phyloP scores from a whole-genome alignment of 2,113 vertebrate species.

The Perognathus longimembris region DNA sequence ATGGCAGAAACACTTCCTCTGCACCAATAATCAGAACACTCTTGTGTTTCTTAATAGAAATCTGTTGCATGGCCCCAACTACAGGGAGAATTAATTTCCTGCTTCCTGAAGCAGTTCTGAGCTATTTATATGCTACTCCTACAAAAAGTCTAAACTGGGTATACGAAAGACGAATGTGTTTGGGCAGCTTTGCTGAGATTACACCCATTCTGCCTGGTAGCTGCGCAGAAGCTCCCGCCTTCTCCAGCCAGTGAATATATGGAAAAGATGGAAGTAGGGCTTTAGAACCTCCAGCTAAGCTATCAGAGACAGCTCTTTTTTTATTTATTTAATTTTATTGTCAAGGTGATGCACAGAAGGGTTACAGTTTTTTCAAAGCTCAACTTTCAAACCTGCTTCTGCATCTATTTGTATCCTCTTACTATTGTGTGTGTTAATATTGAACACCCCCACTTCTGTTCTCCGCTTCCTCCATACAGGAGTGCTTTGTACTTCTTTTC shows the following conservation, averaged over 20 bases:
- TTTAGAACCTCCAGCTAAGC: not conserved
- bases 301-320: not conserved
- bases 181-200: slow-evolving; percentile 44
- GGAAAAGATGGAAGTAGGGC: not conserved
- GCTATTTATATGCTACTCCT: not conserved
- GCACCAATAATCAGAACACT: not conserved
- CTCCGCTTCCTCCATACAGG: not conserved
- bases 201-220: accelerated
- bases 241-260: not conserved
- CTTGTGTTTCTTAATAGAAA: not conserved
- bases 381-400: not conserved
- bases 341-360: too few species aligned
- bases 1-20: not conserved
- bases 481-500: not conserved
- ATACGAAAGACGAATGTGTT: not conserved
- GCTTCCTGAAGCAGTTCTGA: not conserved
- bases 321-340: too few species aligned
- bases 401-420: not conserved
- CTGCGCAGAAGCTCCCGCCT: not conserved
- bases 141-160: not conserved
- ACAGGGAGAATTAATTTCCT: not conserved
- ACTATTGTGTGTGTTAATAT: not conserved
- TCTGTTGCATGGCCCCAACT: too few species aligned
- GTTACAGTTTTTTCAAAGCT: too few species aligned
- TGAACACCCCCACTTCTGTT: not conserved